Percentiles rank a stretch among this genome's conserved stretches.
Evolutionary conservation across 2,113 vertebrate genomes (phyloP).

Genomic region (Cheilinus undulatus): DNA sequence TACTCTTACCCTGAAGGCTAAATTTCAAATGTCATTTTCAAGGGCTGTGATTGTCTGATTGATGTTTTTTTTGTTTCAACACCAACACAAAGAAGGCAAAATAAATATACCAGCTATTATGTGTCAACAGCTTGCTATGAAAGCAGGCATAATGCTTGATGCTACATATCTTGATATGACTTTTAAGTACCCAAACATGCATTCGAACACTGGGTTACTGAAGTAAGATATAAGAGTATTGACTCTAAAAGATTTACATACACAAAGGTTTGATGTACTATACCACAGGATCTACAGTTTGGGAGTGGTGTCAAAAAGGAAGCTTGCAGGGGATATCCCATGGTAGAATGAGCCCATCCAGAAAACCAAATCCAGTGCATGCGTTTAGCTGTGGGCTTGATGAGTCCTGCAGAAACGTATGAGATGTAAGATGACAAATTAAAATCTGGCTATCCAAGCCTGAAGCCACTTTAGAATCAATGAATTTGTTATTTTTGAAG

Average conservation of each 20-base stretch:
- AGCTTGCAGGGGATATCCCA: neutral
- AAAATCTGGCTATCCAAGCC: too few species aligned
- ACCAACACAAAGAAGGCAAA: slow-evolving; percentile 36
- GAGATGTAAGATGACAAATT: too few species aligned
- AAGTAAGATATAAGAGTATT: slow-evolving; percentile 18
- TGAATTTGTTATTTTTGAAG: too few species aligned
- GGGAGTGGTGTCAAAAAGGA: slow-evolving; percentile 9
- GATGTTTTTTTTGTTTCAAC: slow-evolving; percentile 63
- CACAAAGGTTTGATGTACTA: slow-evolving; percentile 21
- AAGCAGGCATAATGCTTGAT: slow-evolving; percentile 32
- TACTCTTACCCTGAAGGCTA: slow-evolving; percentile 36
- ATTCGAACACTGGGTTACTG: slow-evolving; percentile 30
- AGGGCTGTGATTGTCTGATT: slow-evolving; percentile 48
- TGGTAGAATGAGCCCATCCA: too few species aligned
- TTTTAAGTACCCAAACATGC: slow-evolving; percentile 45
- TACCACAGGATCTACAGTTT: neutral
- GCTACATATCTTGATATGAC: slow-evolving; percentile 12
- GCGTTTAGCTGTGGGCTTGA: too few species aligned
- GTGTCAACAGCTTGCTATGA: slow-evolving; percentile 21
- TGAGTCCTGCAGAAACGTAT: too few species aligned
- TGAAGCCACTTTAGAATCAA: too few species aligned
- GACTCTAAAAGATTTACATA: slow-evolving; percentile 20
- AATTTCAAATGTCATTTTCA: slow-evolving; percentile 53
- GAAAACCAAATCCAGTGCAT: too few species aligned
- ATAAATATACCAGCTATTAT: slow-evolving; percentile 39